Evolutionary conservation across 1,140 invertebrate species (phyloP), one percentile per base, ranked within the genome.

Genomic region (Aplysia californica): DNA sequence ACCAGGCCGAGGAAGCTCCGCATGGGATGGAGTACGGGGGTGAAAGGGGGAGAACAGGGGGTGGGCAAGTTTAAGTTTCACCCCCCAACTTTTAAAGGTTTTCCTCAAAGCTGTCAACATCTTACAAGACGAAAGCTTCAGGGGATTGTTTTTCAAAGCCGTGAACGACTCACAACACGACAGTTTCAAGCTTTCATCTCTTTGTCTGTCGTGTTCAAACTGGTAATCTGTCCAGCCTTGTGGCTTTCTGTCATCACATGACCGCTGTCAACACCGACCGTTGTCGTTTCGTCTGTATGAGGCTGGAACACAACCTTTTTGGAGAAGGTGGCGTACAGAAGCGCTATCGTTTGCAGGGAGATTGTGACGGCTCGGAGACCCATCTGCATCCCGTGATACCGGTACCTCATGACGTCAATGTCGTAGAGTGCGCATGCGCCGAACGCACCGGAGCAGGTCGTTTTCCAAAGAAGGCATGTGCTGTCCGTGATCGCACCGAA

Each of bases 401-500:
- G 44, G 31, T 76, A 29, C 35, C 75, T 56, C 1, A 79, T 76
- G 5, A 80, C 73, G 50, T 82, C 78, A 20, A 79, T 76, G 29
- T 78, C 78, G 15, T 78, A 58, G 39, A 82, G 50, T 73, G 23
- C 18, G 20, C 80, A 82, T 44, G 79, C 80, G 4, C 70, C 36
- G 20, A 78, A 58, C 38, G 77, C 61, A n/a, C n/a, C n/a, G 29
- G 41, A 76, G 64, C 31, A 82, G 65, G 26, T 80, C 78, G 20
- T 70, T 56, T 50, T 82, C 78, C 73, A 82, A 74, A 0, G 76
- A 44, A 61, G 65, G 75, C 83, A 86, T 0, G 80, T 76, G 18
- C 73, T 78, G 74, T 84, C 83, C 0, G 83, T 44, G 18, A 86
- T 36, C 3, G 56, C 31, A 31, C 82, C 83, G 50, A 80, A 83